Base-by-base conservation (phyloP, 2,113 vertebrate genomes). In the Toxotes chatareus region DNA sequence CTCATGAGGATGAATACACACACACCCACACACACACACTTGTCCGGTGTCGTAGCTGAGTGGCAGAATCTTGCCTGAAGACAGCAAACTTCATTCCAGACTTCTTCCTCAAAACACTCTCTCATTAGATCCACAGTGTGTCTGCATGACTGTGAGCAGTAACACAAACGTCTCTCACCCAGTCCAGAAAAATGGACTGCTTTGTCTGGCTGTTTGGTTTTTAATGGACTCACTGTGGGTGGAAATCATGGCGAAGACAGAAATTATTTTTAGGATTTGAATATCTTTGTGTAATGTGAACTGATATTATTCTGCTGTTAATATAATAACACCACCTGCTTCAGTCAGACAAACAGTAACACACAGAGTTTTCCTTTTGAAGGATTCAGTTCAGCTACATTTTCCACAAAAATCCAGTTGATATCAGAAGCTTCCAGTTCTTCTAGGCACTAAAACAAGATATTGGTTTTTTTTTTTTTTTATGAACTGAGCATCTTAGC, bases 1-100 rank as follows among this genome's bases (percentile, higher is more conserved):
- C 32, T 14, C 65, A 23, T 68, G 44, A 13, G 42, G 42, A 44
- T 44, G 42, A 44, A 7, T 7, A 17, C 63, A 64, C 38, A 59
- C n/a, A 57, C 16, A 46, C 17, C 36, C 34, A 55, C 72, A 40
- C 27, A 44, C 1, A 85, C 73, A 88, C 71, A 88, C 40, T 84
- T 61, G 80, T 75, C 57, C 11, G 46, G 64, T 62, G 68, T 78
- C 16, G 4, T 40, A 21, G 70, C 75, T 82, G 88, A 90, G 76
- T 91, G 89, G 84, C 89, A 93, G 90, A 5, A 79, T 83, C 53
- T 88, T 21, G 92, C 89, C 89, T 66, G 67, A 75, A 88, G 91
- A 88, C 79, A 90, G 59, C 34, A 64, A 86, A 84, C 86, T 80
- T 88, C 71, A 42, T 88, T 80, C 65, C 79, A 83, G 72, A 80